These are phyloP conservation scores for Meleagris gallopavo DNA, from an alignment of 2,113 vertebrate species.

Conservation along the genomic window DNA sequence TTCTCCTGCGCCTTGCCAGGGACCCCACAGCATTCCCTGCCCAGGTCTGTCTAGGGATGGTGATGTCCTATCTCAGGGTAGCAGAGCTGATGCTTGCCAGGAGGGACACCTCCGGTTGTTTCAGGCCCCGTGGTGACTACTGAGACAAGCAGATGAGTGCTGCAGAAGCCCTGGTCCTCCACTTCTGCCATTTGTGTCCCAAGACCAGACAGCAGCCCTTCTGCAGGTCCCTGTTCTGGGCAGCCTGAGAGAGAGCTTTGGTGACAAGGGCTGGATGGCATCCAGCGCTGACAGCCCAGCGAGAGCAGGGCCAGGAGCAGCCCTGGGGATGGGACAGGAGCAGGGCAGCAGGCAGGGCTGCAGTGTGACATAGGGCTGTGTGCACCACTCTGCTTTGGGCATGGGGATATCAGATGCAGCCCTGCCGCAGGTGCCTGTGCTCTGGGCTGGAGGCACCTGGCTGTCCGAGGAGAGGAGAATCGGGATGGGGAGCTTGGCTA, in stretches of 20 bases:
- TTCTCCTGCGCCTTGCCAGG: background rate
- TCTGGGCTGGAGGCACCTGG: rapidly evolving
- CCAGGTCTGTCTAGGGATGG: background rate
- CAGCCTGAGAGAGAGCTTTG: rapidly evolving
- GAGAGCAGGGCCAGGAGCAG: background rate
- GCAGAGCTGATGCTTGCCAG: background rate
- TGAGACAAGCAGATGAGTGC: rapidly evolving
- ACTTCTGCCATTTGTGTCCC: background rate
- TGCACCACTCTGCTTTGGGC: background rate
- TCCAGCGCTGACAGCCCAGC: background rate
- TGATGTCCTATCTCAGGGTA: rapidly evolving
- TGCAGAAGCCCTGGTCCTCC: background rate
- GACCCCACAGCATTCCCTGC: background rate
- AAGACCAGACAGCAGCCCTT: background rate
- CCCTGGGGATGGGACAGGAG: background rate
- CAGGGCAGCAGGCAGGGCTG: background rate
- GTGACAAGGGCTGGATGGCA: conserved; percentile 3
- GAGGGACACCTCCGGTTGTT: rapidly evolving
- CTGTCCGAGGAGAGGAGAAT: background rate
- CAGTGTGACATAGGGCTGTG: background rate
- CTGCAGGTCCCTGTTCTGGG: background rate
- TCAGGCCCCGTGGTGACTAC: background rate
- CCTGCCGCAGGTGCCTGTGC: background rate
- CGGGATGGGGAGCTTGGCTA: background rate
- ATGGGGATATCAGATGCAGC: background rate